phyloP scores from a whole-genome alignment of 2,888 invertebrate species.

The Pheosia tremula region DNA sequence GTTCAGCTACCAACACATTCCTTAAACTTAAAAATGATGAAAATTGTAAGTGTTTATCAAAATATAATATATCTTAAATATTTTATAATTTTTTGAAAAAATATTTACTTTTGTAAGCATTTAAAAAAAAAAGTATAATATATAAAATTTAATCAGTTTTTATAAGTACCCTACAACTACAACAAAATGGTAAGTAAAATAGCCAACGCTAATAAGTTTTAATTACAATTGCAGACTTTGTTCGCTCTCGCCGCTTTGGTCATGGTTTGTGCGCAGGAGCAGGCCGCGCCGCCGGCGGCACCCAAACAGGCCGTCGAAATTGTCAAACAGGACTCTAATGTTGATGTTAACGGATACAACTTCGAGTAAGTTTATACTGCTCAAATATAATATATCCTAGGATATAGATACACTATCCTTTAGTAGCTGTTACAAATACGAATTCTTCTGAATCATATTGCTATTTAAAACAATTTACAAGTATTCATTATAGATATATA shows the following conservation, averaged over 20 bases:
- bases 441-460: too few species aligned
- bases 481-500: too few species aligned
- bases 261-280: slow-evolving; percentile 64
- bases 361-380: slow-evolving; percentile 81
- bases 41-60: slow-evolving; percentile 64
- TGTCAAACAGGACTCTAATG: slow-evolving; percentile 85
- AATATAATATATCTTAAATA: too few species aligned
- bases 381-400: neutral
- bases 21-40: slow-evolving; percentile 61
- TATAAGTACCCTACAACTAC: too few species aligned
- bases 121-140: neutral
- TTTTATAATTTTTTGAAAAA: neutral
- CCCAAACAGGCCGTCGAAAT: slow-evolving; percentile 72
- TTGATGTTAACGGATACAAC: slow-evolving; percentile 86
- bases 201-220: neutral
- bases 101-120: neutral
- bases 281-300: slow-evolving; percentile 45
- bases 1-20: slow-evolving; percentile 58
- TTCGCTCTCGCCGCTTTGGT: slow-evolving; percentile 62
- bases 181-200: too few species aligned
- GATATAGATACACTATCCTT: too few species aligned
- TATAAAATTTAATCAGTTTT: too few species aligned
- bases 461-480: too few species aligned
- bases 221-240: slow-evolving; percentile 58
- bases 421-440: too few species aligned